Percentiles rank a stretch among this genome's conserved stretches.
Evolutionary conservation across 2,797 vertebrate species (phyloP).

Genomic region (Coranthus polyacanthus): DNA sequence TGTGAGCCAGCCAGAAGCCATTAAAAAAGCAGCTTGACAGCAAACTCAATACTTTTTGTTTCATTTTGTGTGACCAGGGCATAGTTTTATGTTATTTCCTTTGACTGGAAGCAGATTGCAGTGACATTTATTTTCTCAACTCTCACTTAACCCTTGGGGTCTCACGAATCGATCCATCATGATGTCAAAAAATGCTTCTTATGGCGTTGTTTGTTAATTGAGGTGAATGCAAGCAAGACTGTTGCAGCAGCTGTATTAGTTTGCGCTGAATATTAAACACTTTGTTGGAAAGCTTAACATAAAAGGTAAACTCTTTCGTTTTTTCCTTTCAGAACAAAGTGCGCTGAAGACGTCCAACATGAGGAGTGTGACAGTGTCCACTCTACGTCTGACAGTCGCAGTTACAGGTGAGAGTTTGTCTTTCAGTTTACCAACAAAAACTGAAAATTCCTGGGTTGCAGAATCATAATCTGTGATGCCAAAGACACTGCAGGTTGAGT

Average conservation of each 20-base stretch:
- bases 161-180: constrained; percentile 33
- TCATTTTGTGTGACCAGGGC: constrained; percentile 9
- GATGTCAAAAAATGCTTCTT: constrained; percentile 23
- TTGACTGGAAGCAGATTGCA: constrained; percentile 46
- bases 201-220: constrained; percentile 1
- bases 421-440: constrained; percentile 29
- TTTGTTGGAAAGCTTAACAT: not conserved
- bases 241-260: constrained; percentile 10
- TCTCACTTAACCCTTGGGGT: constrained; percentile 18
- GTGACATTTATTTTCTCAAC: constrained; percentile 37
- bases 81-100: constrained; percentile 27
- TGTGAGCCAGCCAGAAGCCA: constrained; percentile 28
- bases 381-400: constrained; percentile 53
- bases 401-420: constrained; percentile 73
- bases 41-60: constrained; percentile 39
- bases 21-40: constrained; percentile 36
- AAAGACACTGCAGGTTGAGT: not conserved
- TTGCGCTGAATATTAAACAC: not conserved
- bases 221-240: constrained; percentile 1
- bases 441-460: constrained; percentile 9
- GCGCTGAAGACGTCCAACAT: constrained; percentile 58
- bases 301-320: not conserved
- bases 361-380: constrained; percentile 56
- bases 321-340: constrained; percentile 52
- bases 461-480: constrained; percentile 17